Base-by-base conservation (phyloP, 2,113 vertebrate species). In the Laticauda colubrina region DNA sequence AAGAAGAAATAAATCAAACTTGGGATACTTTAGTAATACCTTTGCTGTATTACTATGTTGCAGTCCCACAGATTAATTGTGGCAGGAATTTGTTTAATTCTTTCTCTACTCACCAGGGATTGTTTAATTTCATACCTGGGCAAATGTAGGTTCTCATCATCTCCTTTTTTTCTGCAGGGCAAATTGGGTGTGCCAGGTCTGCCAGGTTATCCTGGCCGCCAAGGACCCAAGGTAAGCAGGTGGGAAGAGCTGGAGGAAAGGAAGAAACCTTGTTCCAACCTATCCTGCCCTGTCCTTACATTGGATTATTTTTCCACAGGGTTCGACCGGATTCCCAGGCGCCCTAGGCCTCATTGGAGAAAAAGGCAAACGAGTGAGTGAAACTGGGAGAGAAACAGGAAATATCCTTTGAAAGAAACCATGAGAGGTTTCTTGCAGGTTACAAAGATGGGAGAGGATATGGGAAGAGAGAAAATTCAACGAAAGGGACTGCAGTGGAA, bases 311-410 rank as follows among this genome's bases (percentile, higher is more conserved):
- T 45, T 26, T 75, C 69, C 3, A 20, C 96, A 99, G 99, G 99
- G 99, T 94, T 98, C 98, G 8, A 54, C 94, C 18, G 99, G 99
- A 92, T 99, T 99, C 96, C 96, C 96, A 0, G 99, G 99, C 89
- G 86, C 95, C 12, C 57, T 96, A 3, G 98, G 99, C 29, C 93
- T 98, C 75, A 51, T 88, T 0, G 99, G 99, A 96, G 99, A 99
- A 91, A 99, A 99, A 96, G 99, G 99, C 95, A 98, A 98, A 96
- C 97, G 98, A 98, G 99, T 99, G 95, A 98, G 98, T 96, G 0
- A 0, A 39, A 34, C 4, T 0, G 0, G 3, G 21, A 29, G 75
- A 75, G 18, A 39, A 39, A 34, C 4, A 23, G 26, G 26, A 29
- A 45, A 48, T 26, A 48, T 5, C 3, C 56, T 7, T 81, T 57